Evolutionary conservation across 2,797 vertebrate genomes (phyloP), one percentile per base, ranked within the genome.

Genomic region (Phalloptychus januarius): DNA sequence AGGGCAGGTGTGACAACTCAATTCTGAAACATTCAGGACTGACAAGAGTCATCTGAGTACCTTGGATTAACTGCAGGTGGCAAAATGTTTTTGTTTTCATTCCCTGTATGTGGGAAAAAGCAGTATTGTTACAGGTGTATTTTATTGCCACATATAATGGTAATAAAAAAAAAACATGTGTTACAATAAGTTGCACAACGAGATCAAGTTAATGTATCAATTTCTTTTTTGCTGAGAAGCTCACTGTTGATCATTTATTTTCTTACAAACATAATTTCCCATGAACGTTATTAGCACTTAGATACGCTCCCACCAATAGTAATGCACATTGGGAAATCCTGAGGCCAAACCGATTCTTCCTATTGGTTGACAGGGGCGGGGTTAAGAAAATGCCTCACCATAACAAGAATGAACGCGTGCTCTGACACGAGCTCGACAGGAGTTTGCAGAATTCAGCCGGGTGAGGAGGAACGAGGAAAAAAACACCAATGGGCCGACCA

Each of bases 311-410:
- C 71, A 70, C 89, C 86, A 92, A 90, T 91, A 54, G 52, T 28
- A 71, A 15, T 76, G 7, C 0, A n/a, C 0, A 5, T 10, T 74
- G 25, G 50, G 38, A 8, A 44, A 42, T 11, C 28, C 3, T 36
- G 0, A 36, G 1, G 2, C 7, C 1, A 0, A 67, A 31, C 0
- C 0, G 0, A 1, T 45, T 45, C 25, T 18, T 85, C 20, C 78
- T 42, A 93, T 93, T 94, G 90, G 88, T 20, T 75, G 4, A 5
- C 16, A 7, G 54, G 79, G 94, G 94, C 82, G 93, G 82, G 75
- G 82, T 46, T 79, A 12, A 48, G 2, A 7, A 16, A 44, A 31
- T 3, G 45, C 33, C 38, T 78, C 1, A 58, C 86, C 93, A 94
- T 93, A 94, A 92, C 91, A 92, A 89, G 89, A 65, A 28, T 36